Evolutionary conservation across 2,797 vertebrate species (phyloP), one percentile per base, ranked within the genome.

Genomic region (Nyctalus aviator): DNA sequence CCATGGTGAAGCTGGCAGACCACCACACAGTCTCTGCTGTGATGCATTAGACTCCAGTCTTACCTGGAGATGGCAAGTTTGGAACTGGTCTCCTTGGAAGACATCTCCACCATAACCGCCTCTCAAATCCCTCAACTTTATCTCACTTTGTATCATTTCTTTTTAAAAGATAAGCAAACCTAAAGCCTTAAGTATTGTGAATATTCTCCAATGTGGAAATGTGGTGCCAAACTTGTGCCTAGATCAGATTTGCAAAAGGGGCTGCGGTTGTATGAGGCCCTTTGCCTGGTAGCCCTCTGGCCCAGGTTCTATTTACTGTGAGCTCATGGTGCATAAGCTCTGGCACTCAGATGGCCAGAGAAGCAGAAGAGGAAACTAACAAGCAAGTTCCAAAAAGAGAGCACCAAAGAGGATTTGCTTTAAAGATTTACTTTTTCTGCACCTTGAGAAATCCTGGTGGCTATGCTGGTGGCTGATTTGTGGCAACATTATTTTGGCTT

Each of bases 141-240:
- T 93, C 83, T 88, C 72, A 84, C 50, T 88, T 84, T 68, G 76
- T 84, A 94, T 14, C 20, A 55, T 92, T 93, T 95, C 20, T 97
- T 94, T 82, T 37, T 53, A 73, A 82, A 55, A 77, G 90, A 62
- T 25, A 86, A 71, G 85, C 20, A 88, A 81, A 92, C 62, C 9
- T 15, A 95, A 96, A 85, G 37, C 21, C 41, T 18, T 55, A 83
- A 41, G 7, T 73, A 55, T 90, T 78, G 44, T 73, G 17, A 90
- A 77, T 82, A 53, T 72, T 79, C 59, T 55, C 53, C 44, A 46
- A 8, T 20, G 37, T 88, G 69, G 88, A 76, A 50, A 78, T 73
- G 44, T 78, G 30, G 27, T 73, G 64, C 25, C 46, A 18, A 90
- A 75, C 25, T 3, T 71, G n/a, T 88, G 69, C 53, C 57, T 48